phyloP scores from a whole-genome alignment of 2,888 invertebrate species.

The Allacma fusca region DNA sequence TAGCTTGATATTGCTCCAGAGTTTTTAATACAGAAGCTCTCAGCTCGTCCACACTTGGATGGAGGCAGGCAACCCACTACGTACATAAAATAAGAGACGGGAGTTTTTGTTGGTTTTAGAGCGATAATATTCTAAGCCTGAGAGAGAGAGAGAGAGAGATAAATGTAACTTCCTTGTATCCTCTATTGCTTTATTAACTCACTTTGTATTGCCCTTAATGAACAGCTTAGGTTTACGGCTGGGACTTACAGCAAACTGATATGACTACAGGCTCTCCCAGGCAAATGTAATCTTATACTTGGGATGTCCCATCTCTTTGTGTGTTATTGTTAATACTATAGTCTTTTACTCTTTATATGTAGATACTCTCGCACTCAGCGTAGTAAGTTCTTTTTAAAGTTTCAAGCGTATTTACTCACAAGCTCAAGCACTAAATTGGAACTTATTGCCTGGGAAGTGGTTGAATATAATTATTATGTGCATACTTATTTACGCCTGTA shows the following conservation, averaged over 20 bases:
- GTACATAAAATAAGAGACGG: neutral
- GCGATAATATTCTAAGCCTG: neutral
- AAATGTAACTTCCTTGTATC: neutral
- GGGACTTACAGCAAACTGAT: neutral
- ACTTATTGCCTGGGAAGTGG: too few relatives aligned
- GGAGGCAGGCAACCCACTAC: neutral
- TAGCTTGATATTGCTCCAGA: neutral
- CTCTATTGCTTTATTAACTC: neutral
- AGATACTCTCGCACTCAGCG: too few relatives aligned
- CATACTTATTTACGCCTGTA: too few relatives aligned
- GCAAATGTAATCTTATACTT: constrained; percentile 8
- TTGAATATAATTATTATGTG: too few relatives aligned
- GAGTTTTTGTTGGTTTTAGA: neutral
- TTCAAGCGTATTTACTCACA: too few relatives aligned
- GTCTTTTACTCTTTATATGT: neutral
- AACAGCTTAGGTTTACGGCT: neutral
- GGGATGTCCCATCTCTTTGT: neutral
- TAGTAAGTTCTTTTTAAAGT: too few relatives aligned
- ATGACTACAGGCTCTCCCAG: neutral
- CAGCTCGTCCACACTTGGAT: neutral
- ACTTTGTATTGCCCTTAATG: constrained; percentile 11
- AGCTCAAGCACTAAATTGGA: too few relatives aligned
- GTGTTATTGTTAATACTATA: neutral
- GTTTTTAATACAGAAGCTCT: neutral
- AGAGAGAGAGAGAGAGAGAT: too few relatives aligned